phyloP scores from a whole-genome alignment of 2,113 vertebrate species.

The Hassar affinis region DNA sequence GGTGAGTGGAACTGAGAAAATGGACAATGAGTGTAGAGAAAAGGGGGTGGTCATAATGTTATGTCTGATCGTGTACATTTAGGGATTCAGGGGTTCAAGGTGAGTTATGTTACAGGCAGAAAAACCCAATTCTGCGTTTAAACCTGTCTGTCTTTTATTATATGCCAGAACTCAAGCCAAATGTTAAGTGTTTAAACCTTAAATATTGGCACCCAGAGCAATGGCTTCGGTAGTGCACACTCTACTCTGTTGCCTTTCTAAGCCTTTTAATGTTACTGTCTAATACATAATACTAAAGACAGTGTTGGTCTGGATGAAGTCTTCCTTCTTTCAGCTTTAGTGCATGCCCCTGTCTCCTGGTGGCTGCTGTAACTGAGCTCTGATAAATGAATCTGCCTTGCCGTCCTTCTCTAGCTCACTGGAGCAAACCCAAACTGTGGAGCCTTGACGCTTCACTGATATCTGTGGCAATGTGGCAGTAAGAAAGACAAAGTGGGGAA shows the following conservation, averaged over 20 bases:
- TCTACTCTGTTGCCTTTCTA: not conserved
- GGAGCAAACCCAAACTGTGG: not conserved
- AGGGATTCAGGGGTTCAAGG: too few relatives aligned
- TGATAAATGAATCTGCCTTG: not conserved
- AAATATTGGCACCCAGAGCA: not conserved
- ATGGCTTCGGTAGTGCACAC: too few relatives aligned
- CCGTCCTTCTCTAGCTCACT: not conserved
- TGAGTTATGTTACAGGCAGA: too few relatives aligned
- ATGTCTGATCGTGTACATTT: too few relatives aligned
- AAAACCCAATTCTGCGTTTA: not conserved
- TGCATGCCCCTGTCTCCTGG: not conserved
- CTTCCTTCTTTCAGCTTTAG: not conserved
- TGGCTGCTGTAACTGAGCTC: not conserved
- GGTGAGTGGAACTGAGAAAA: too few relatives aligned
- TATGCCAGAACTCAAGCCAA: not conserved
- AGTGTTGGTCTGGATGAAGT: not conserved
- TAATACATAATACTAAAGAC: not conserved
- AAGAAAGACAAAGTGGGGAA: constrained; percentile 10
- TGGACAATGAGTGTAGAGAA: too few relatives aligned
- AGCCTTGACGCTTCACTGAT: not conserved
- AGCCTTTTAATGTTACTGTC: not conserved
- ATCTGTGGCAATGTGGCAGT: not conserved
- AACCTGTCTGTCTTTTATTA: not conserved
- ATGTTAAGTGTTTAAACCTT: not conserved
- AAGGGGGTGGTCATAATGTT: too few relatives aligned